A percentile compares a stretch with the other conserved stretches of the same genome.
Evolutionary conservation across 37 sponge, comb jelly and placozoan genomes (phyloP).

Genomic region (Trichoplax adhaerens): DNA sequence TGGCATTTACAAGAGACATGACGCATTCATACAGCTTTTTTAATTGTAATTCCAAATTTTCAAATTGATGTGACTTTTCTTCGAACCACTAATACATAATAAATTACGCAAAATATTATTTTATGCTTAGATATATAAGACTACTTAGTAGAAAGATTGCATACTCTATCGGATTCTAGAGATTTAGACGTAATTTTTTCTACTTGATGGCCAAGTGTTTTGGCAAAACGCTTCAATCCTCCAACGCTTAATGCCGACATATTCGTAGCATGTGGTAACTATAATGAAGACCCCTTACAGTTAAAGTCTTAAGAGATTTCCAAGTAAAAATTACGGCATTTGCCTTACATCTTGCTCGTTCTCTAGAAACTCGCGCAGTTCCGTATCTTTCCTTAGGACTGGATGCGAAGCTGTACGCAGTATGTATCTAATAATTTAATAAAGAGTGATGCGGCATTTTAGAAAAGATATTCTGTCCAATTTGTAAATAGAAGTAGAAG

Average conservation of each 20-base stretch:
- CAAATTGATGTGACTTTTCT: conserved; percentile 50
- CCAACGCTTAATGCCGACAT: conserved; percentile 81
- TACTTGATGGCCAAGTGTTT: conserved; percentile 65
- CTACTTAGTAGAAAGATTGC: not conserved
- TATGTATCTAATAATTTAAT: conserved; percentile 23
- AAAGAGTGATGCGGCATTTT: not conserved
- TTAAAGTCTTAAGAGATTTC: too few relatives aligned
- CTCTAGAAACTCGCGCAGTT: conserved; percentile 60
- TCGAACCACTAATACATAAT: conserved; percentile 86
- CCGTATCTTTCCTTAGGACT: conserved; percentile 48
- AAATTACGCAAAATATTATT: not conserved
- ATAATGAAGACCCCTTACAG: not conserved
- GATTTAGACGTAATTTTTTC: conserved; percentile 65
- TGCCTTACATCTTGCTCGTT: conserved; percentile 45
- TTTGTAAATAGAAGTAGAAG: not conserved
- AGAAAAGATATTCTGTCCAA: not conserved
- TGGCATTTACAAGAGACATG: too few relatives aligned
- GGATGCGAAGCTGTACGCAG: conserved; percentile 54
- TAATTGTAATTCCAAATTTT: not conserved
- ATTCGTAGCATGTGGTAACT: conserved; percentile 79
- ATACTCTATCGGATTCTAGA: conserved; percentile 55
- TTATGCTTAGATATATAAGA: not conserved
- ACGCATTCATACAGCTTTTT: too few relatives aligned
- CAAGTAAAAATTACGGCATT: too few relatives aligned
- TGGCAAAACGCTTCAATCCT: conserved; percentile 78